Base-by-base conservation (phyloP, 2,113 vertebrate species). In the Istiophorus platypterus region DNA sequence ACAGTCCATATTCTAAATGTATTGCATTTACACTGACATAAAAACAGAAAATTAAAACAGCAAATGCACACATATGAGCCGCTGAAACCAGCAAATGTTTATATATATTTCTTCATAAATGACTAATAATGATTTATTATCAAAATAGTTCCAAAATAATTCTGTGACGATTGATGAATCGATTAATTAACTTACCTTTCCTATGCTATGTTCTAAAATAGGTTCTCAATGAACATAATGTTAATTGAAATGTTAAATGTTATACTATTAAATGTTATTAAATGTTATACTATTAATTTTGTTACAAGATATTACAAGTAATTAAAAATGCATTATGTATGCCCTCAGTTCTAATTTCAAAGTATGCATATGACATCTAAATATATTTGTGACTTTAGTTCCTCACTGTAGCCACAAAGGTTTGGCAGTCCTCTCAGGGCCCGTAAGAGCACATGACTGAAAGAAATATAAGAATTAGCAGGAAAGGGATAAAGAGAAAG, bases 361-460 rank as follows among this genome's bases (percentile, higher is more conserved):
- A 15, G 22, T 39, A 27, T 22, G 34, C 24, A 67, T 37, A 42
- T 45, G 17, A 37, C 27, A 65, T 69, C 24, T 22, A 59, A 14
- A 13, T 14, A 2, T 18, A 62, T 72, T 62, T 42, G 41, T 64
- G 31, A 56, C 47, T 63, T 24, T 12, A 62, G 66, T 79, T 57
- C 7, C n/a, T 84, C 24, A 47, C 17, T 39, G 24, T 64, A 37
- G 47, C 47, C 63, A 42, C 13, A 45, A 27, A 45, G 45, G 18
- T 9, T n/a, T 54, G 22, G 37, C 42, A 29, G 69, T 56, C 57
- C 77, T 92, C 78, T 73, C 78, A 62, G 77, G 81, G 52, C 69
- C 88, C 64, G 74, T 87, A 88, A 84, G 26, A 45, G 76, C 63
- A 86, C 66, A 49, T 7, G 56, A 57, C 56, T 29, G 9, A 51